A percentile compares a stretch with the other conserved stretches of the same genome.
Evolutionary conservation across 2,888 invertebrate genomes (phyloP).

Genomic region (Halocaridina rubra): DNA sequence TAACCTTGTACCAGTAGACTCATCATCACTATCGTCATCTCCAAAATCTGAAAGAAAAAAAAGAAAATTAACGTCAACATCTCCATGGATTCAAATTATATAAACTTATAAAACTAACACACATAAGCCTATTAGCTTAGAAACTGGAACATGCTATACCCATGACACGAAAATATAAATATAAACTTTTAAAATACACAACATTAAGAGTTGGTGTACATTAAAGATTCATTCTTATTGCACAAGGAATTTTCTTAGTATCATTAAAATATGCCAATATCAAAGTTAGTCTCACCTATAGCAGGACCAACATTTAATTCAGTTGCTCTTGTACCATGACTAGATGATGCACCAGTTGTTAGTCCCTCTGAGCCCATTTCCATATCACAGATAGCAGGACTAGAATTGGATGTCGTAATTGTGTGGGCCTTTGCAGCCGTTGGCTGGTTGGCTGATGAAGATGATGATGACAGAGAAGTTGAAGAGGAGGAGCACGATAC

Average conservation of each 20-base stretch:
- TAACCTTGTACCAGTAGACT: slow-evolving; percentile 38
- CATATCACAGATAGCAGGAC: slow-evolving; percentile 46
- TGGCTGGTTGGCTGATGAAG: neutral
- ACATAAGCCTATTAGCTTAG: neutral
- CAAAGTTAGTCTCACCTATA: slow-evolving; percentile 37
- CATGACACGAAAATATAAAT: too few relatives aligned
- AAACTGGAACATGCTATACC: neutral
- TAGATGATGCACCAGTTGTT: slow-evolving; percentile 19
- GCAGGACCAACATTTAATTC: slow-evolving; percentile 46
- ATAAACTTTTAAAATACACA: too few relatives aligned
- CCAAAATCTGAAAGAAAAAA: slow-evolving; percentile 36
- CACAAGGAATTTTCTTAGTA: too few relatives aligned
- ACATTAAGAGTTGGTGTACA: too few relatives aligned
- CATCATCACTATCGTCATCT: slow-evolving; percentile 52
- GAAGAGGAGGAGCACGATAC: neutral
- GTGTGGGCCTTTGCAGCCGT: slow-evolving; percentile 4
- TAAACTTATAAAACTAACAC: neutral
- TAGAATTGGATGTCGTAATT: slow-evolving; percentile 34
- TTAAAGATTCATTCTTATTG: too few relatives aligned
- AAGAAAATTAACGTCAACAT: neutral
- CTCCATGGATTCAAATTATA: neutral
- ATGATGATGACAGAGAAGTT: slow-evolving; percentile 1
- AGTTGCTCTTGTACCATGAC: slow-evolving; percentile 40
- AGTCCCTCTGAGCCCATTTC: slow-evolving; percentile 12
- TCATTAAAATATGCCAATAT: too few relatives aligned